Evolutionary conservation across 2,797 vertebrate species (phyloP).

Genomic region (Bradypodion pumilum): DNA sequence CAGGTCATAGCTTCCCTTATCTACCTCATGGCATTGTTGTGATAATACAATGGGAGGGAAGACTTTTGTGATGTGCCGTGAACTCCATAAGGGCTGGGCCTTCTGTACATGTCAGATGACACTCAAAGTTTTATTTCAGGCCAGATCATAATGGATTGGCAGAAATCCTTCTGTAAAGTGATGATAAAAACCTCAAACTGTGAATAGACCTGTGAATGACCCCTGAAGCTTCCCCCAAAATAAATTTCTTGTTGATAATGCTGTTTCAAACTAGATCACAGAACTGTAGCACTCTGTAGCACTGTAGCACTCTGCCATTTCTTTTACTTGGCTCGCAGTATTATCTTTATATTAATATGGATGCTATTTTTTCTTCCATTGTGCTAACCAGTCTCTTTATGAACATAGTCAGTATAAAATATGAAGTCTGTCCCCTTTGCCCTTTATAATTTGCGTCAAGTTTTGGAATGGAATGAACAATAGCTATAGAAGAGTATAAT

Average conservation of each 20-base stretch:
- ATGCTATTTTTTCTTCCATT: slow-evolving; percentile 13
- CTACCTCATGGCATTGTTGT: not conserved
- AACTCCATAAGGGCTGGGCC: not conserved
- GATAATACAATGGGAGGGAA: too few species aligned
- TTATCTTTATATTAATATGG: not conserved
- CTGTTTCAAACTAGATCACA: not conserved
- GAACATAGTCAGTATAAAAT: slow-evolving; percentile 34
- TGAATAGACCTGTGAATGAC: not conserved
- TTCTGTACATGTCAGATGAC: not conserved
- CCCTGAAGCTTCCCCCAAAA: slow-evolving; percentile 2
- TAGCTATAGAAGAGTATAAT: slow-evolving; percentile 25
- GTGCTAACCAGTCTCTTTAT: slow-evolving; percentile 51
- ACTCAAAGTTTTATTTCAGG: not conserved
- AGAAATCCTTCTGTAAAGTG: not conserved
- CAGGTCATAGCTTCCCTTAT: not conserved
- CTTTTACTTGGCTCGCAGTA: not conserved
- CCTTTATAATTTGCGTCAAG: not conserved
- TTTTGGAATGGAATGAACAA: slow-evolving; percentile 19
- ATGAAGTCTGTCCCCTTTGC: slow-evolving; percentile 27
- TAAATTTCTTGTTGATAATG: not conserved
- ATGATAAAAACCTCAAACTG: not conserved
- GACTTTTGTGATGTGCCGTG: not conserved
- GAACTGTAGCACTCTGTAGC: too few species aligned
- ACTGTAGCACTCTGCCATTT: slow-evolving; percentile 19
- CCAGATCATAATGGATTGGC: not conserved